A percentile compares a stretch with the other conserved stretches of the same genome.
These are phyloP conservation scores for Junonia oenone DNA, from an alignment of 2,888 invertebrate genomes.

Conservation along the genomic window DNA sequence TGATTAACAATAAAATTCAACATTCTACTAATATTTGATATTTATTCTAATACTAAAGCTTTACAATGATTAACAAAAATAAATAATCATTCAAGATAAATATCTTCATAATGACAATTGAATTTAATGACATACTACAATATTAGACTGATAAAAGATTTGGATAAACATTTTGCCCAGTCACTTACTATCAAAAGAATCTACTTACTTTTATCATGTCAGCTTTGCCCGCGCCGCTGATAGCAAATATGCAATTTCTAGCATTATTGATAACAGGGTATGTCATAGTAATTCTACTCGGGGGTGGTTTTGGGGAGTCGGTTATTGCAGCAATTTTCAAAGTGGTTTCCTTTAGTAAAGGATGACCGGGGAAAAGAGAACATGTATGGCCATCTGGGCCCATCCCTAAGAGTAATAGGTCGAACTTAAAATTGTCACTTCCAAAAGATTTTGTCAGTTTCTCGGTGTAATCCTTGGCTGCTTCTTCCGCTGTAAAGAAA, in stretches of 20 bases:
- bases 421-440: slow-evolving; percentile 82
- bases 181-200: background rate
- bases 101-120: too few relatives aligned
- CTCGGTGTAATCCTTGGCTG: slow-evolving; percentile 86
- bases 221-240: slow-evolving; percentile 91
- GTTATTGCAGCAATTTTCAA: slow-evolving; percentile 89
- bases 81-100: too few relatives aligned
- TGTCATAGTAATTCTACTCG: slow-evolving; percentile 93
- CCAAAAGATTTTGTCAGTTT: slow-evolving; percentile 82
- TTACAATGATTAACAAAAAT: too few relatives aligned
- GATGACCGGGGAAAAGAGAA: slow-evolving; percentile 94
- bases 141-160: too few relatives aligned
- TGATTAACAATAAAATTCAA: too few relatives aligned
- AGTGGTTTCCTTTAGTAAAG: slow-evolving; percentile 80
- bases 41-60: too few relatives aligned
- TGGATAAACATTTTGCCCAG: too few relatives aligned
- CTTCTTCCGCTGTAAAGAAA: slow-evolving; percentile 88
- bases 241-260: slow-evolving; percentile 89
- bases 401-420: slow-evolving; percentile 94
- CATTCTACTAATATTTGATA: too few relatives aligned
- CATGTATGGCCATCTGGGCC: slow-evolving; percentile 99
- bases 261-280: slow-evolving; percentile 94
- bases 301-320: slow-evolving; percentile 98
- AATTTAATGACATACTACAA: too few relatives aligned
- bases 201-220: slow-evolving; percentile 89